These are phyloP conservation scores for Otus sunia DNA, from an alignment of 2,113 vertebrate genomes.

Conservation along the genomic window DNA sequence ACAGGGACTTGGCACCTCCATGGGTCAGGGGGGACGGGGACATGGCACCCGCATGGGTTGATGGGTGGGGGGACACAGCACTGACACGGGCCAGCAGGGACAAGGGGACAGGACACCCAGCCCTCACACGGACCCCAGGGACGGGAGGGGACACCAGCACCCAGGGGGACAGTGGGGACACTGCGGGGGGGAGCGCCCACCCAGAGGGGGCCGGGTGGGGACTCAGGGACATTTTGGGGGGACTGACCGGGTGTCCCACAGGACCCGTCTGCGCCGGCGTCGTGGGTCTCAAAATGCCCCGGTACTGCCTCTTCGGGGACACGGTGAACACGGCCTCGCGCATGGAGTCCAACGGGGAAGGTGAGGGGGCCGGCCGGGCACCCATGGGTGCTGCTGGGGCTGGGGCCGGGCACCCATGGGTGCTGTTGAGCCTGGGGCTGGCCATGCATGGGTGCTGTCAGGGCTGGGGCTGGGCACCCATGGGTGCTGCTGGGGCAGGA, in stretches of 20 bases:
- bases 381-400: rapidly evolving
- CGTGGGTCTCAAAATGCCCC: conserved; percentile 93
- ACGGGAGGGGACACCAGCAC: background rate
- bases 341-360: conserved; percentile 91
- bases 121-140: background rate
- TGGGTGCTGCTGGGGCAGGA: rapidly evolving
- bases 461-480: background rate
- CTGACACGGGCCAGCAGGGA: background rate
- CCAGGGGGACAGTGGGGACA: background rate
- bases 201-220: rapidly evolving
- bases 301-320: conserved; percentile 92
- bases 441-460: background rate
- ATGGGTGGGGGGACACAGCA: background rate
- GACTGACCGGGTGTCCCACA: conserved; percentile 1
- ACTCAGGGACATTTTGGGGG: rapidly evolving
- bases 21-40: background rate
- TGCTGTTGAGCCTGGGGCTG: too few relatives aligned
- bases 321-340: conserved; percentile 93
- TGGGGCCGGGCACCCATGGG: background rate
- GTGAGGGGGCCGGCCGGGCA: conserved; percentile 45
- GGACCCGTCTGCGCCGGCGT: conserved; percentile 90
- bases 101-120: background rate
- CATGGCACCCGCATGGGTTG: background rate
- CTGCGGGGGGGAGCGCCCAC: background rate
- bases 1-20: background rate